phyloP scores from a whole-genome alignment of 2,888 invertebrate genomes.

The Monopis laevigella region DNA sequence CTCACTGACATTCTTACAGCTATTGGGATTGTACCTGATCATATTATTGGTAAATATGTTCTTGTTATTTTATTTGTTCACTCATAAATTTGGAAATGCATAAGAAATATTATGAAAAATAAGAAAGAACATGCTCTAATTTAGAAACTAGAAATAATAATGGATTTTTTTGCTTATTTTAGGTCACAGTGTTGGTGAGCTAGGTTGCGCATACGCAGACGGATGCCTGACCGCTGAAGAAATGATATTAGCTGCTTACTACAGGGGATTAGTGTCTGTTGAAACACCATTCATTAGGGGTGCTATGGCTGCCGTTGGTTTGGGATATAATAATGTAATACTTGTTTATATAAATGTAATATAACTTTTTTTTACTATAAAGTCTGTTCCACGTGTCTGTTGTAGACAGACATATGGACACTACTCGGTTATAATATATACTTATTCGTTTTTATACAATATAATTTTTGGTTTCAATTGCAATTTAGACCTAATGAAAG shows the following conservation, averaged over 20 bases:
- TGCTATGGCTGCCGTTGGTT: conserved; percentile 89
- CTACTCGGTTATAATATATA: no score
- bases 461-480: no score
- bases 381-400: no score
- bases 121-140: neutral
- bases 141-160: neutral
- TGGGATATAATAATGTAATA: conserved; percentile 61
- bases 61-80: conserved; percentile 4
- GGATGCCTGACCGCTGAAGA: conserved; percentile 87
- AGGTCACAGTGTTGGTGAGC: conserved; percentile 94
- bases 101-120: neutral
- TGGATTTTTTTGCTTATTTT: conserved; percentile 6
- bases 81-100: neutral
- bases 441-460: no score
- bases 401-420: no score
- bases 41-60: conserved; percentile 46
- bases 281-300: conserved; percentile 75
- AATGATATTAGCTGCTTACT: conserved; percentile 83
- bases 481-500: no score
- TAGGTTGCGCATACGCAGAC: conserved; percentile 95
- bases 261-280: conserved; percentile 78
- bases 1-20: conserved; percentile 63
- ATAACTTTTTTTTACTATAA: no score
- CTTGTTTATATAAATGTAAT: neutral
- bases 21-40: conserved; percentile 55